phyloP scores from a whole-genome alignment of 1,140 invertebrate genomes.

The Drosophila nasuta region DNA sequence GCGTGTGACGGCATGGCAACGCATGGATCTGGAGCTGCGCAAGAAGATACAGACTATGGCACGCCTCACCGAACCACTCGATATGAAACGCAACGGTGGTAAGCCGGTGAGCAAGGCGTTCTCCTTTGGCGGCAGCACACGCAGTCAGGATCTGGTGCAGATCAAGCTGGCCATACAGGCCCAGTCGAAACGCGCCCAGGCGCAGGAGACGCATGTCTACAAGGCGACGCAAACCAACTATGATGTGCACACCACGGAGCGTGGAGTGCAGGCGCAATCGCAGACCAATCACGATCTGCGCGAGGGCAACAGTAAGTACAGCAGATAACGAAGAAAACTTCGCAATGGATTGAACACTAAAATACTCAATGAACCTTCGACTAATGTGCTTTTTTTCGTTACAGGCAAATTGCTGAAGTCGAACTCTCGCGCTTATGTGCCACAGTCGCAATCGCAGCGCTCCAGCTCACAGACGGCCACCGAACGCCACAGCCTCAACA shows the following conservation, averaged over 20 bases:
- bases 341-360: no score
- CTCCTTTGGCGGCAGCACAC: slow-evolving; percentile 76
- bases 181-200: slow-evolving; percentile 82
- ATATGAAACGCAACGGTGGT: slow-evolving; percentile 68
- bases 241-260: slow-evolving; percentile 74
- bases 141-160: slow-evolving; percentile 86
- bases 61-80: slow-evolving; percentile 85
- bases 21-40: slow-evolving; percentile 88
- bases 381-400: neutral
- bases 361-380: neutral
- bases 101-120: slow-evolving; percentile 75
- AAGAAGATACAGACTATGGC: slow-evolving; percentile 87
- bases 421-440: slow-evolving; percentile 76
- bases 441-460: slow-evolving; percentile 60
- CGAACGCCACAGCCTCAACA: slow-evolving; percentile 66
- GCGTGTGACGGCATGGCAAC: slow-evolving; percentile 88
- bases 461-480: slow-evolving; percentile 63
- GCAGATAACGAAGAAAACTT: no score
- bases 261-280: slow-evolving; percentile 72
- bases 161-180: slow-evolving; percentile 87
- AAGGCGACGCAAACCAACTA: slow-evolving; percentile 76
- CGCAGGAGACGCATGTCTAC: slow-evolving; percentile 74
- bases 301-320: slow-evolving; percentile 66
- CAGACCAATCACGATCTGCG: slow-evolving; percentile 64
- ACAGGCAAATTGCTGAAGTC: slow-evolving; percentile 66